Conservation (phyloP, 2,888 invertebrate species). For the Heliconius erato region DNA sequence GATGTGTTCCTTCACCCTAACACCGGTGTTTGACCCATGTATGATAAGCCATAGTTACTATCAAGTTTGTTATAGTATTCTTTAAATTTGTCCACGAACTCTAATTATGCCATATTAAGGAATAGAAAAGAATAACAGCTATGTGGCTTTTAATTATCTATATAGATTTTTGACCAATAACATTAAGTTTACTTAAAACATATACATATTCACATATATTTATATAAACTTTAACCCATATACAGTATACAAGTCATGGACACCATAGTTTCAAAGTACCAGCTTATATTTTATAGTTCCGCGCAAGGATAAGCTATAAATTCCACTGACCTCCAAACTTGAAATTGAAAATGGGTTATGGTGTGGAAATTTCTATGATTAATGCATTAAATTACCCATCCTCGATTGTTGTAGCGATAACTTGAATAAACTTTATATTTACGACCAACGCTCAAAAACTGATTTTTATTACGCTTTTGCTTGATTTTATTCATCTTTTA, state of each 20-base stretch:
- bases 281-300: conserved; percentile 30
- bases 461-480: background rate
- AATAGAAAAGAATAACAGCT: too few species aligned
- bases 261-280: conserved; percentile 18
- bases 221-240: background rate
- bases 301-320: conserved; percentile 43
- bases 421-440: conserved; percentile 15
- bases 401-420: background rate
- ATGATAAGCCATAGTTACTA: too few species aligned
- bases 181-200: background rate
- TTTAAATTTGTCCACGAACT: too few species aligned
- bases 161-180: too few species aligned
- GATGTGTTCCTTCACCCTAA: too few species aligned
- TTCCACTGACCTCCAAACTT: conserved; percentile 51
- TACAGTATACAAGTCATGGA: background rate
- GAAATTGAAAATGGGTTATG: conserved; percentile 52
- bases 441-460: conserved; percentile 3
- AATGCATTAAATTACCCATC: conserved; percentile 41
- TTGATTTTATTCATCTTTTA: background rate
- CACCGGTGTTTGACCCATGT: too few species aligned
- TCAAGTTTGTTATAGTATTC: too few species aligned
- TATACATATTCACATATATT: background rate
- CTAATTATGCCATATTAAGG: too few species aligned
- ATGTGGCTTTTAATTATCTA: too few species aligned
- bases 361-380: conserved; percentile 52